phyloP scores from a whole-genome alignment of 2,797 vertebrate genomes.

The Hippopotamyrus pictus region DNA sequence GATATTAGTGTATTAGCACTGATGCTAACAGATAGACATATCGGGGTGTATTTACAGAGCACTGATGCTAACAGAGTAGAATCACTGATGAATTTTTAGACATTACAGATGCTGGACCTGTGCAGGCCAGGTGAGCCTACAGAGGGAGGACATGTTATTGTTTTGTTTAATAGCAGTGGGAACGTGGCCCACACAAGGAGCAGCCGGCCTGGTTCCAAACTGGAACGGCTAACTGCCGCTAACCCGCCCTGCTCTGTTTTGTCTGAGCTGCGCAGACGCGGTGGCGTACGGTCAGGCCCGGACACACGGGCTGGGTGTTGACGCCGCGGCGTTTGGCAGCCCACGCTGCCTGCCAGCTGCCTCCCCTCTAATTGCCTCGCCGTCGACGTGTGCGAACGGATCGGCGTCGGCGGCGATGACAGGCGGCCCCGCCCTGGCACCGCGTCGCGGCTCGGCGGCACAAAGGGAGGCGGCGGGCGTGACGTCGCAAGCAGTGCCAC shows the following conservation, averaged over 20 bases:
- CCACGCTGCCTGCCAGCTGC: conserved; percentile 12
- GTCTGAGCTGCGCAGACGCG: background rate
- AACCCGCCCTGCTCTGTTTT: background rate
- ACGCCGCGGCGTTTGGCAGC: background rate
- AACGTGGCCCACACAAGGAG: background rate
- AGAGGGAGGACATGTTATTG: background rate
- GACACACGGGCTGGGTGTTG: background rate
- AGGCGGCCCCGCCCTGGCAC: conserved; percentile 12
- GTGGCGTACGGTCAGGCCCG: background rate
- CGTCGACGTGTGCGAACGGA: background rate
- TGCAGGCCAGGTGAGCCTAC: background rate
- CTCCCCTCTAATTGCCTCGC: background rate
- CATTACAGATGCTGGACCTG: background rate
- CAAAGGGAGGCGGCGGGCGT: background rate
- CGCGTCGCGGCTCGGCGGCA: background rate
- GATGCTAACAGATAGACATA: background rate
- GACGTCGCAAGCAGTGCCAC: background rate
- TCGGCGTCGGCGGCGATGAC: background rate
- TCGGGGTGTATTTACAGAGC: background rate
- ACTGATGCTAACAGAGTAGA: background rate
- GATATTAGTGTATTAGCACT: background rate
- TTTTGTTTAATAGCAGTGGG: background rate
- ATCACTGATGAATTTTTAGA: background rate
- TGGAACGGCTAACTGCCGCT: background rate
- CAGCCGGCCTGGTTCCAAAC: background rate